A percentile compares a stretch with the other conserved stretches of the same genome.
Conservation (phyloP, 2,797 vertebrate genomes). For the Enteromius mattozi region DNA sequence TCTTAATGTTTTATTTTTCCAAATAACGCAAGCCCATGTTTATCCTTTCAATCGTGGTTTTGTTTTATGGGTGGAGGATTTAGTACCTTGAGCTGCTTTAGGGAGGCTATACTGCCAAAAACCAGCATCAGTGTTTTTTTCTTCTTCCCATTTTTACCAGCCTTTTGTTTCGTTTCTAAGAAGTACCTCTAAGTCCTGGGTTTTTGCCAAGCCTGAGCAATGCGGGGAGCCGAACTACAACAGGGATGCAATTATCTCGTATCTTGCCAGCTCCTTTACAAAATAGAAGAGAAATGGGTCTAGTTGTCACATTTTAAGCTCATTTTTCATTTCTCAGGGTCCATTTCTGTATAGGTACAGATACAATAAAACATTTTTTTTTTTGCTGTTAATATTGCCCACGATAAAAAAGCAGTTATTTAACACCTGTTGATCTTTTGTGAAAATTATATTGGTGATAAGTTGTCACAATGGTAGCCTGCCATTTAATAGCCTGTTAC, state of each 20-base stretch:
- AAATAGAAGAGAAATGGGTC: neutral
- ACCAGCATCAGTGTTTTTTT: neutral
- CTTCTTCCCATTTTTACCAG: conserved; percentile 20
- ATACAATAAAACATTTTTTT: too few species aligned
- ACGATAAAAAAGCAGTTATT: neutral
- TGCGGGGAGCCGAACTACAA: conserved; percentile 49
- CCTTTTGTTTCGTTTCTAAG: neutral
- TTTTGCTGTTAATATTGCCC: neutral
- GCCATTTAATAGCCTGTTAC: neutral
- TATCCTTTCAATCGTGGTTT: conserved; percentile 24
- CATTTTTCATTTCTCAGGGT: neutral
- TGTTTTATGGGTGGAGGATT: conserved; percentile 34
- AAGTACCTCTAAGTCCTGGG: conserved; percentile 22
- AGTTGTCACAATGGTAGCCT: neutral
- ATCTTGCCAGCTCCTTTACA: conserved; percentile 21
- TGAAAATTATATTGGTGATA: neutral
- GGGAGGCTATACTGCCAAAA: conserved; percentile 9
- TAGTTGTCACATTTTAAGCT: neutral
- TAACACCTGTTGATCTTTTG: neutral
- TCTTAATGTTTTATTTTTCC: conserved; percentile 12
- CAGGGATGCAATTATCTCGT: conserved; percentile 53
- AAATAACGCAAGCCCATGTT: conserved; percentile 10
- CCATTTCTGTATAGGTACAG: neutral
- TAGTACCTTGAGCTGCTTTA: conserved; percentile 39
- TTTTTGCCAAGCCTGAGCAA: conserved; percentile 33